A percentile compares a stretch with the other conserved stretches of the same genome.
Conservation (phyloP, 2,113 vertebrate species). For the Phylloscopus whistleri region DNA sequence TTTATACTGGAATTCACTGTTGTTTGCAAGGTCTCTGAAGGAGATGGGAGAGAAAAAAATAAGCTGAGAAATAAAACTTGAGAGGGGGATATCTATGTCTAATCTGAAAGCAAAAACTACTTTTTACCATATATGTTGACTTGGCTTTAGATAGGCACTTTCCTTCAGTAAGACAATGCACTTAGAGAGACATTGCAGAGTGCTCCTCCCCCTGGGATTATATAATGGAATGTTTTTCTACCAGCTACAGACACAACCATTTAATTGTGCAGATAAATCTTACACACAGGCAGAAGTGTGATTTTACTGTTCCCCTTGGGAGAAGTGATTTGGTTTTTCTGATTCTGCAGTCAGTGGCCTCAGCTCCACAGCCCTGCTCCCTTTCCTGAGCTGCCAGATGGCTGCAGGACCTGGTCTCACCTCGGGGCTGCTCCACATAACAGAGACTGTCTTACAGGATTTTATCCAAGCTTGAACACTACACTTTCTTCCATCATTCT, state of each 20-base stretch:
- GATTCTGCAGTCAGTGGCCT: neutral
- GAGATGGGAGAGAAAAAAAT: neutral
- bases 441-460: neutral
- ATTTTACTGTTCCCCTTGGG: neutral
- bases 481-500: neutral
- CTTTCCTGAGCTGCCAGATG: neutral
- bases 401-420: neutral
- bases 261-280: neutral
- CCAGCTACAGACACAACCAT: neutral
- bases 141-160: neutral
- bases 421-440: neutral
- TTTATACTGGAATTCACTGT: neutral
- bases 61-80: neutral
- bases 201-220: slow-evolving; percentile 9
- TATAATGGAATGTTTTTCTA: slow-evolving; percentile 12
- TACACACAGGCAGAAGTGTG: neutral
- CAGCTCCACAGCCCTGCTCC: neutral
- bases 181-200: neutral
- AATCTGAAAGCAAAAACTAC: neutral
- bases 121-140: neutral
- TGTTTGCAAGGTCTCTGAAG: neutral
- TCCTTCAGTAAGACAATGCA: neutral
- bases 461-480: neutral
- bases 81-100: neutral
- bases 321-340: neutral